Percentiles rank a stretch among this genome's conserved stretches.
phyloP scores from a whole-genome alignment of 2,888 invertebrate genomes.

The Lycophotia porphyrea region DNA sequence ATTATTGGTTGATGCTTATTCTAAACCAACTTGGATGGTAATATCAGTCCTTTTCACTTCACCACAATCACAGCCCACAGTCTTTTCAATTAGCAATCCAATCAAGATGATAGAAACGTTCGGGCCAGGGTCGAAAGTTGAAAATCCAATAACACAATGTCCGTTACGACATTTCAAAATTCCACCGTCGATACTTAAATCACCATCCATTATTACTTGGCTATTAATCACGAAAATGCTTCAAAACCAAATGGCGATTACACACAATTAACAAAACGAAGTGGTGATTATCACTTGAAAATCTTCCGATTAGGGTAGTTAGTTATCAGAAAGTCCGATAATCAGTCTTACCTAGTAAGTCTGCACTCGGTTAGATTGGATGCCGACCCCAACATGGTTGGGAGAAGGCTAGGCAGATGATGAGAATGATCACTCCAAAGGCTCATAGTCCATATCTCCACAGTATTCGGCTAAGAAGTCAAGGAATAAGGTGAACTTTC shows the following conservation, averaged over 20 bases:
- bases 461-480: constrained; percentile 87
- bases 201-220: background rate
- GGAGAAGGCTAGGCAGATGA: background rate
- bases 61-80: constrained; percentile 35
- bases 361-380: background rate
- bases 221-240: background rate
- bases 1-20: constrained; percentile 24
- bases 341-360: background rate
- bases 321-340: background rate
- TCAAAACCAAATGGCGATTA: constrained; percentile 8
- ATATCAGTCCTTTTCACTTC: constrained; percentile 8
- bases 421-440: constrained; percentile 50
- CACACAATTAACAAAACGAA: background rate
- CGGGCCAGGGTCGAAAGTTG: background rate
- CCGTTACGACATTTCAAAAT: background rate
- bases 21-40: constrained; percentile 4
- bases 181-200: background rate
- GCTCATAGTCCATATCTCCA: constrained; percentile 83
- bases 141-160: background rate
- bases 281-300: constrained; percentile 10
- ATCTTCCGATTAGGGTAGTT: background rate
- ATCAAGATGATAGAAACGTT: background rate
- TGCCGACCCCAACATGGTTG: background rate
- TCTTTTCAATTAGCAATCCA: constrained; percentile 14
- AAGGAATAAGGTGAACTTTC: constrained; percentile 85